Evolutionary conservation across 2,113 vertebrate genomes (phyloP).

Genomic region (Neogale vison): DNA sequence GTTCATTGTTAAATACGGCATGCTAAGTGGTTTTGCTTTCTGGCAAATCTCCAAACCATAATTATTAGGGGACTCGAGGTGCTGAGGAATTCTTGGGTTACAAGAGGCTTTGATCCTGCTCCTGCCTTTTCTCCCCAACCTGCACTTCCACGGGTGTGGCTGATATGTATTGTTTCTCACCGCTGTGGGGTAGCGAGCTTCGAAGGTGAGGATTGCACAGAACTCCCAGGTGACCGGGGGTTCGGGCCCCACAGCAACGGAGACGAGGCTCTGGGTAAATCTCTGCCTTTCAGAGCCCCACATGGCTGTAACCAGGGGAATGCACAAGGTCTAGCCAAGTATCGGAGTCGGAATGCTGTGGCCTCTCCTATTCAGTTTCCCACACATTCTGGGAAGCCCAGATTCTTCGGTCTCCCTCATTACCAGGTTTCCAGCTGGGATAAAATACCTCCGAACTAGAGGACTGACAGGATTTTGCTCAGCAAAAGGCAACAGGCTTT

Average conservation of each 20-base stretch:
- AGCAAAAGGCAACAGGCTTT: constrained; percentile 21
- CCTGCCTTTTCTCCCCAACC: constrained; percentile 37
- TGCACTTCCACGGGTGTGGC: constrained; percentile 49
- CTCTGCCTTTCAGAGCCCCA: constrained; percentile 44
- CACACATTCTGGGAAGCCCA: neutral
- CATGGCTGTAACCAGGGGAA: constrained; percentile 44
- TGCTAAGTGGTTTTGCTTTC: constrained; percentile 68
- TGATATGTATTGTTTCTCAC: constrained; percentile 8
- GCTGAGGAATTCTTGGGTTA: constrained; percentile 85
- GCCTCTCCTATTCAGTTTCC: constrained; percentile 3
- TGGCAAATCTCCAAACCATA: constrained; percentile 78
- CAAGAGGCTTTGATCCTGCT: constrained; percentile 78
- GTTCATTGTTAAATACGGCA: constrained; percentile 70
- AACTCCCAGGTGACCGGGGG: constrained; percentile 42
- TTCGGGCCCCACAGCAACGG: neutral
- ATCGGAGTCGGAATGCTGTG: neutral
- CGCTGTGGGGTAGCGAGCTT: neutral
- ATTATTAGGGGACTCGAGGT: constrained; percentile 86
- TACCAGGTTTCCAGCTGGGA: constrained; percentile 12
- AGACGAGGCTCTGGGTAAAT: constrained; percentile 62
- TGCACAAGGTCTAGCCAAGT: neutral
- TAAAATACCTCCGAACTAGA: neutral
- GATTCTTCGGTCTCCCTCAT: neutral
- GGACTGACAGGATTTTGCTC: neutral
- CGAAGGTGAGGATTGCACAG: constrained; percentile 16